Conservation (phyloP, 2,113 vertebrate species). For the Laticauda laticaudata region DNA sequence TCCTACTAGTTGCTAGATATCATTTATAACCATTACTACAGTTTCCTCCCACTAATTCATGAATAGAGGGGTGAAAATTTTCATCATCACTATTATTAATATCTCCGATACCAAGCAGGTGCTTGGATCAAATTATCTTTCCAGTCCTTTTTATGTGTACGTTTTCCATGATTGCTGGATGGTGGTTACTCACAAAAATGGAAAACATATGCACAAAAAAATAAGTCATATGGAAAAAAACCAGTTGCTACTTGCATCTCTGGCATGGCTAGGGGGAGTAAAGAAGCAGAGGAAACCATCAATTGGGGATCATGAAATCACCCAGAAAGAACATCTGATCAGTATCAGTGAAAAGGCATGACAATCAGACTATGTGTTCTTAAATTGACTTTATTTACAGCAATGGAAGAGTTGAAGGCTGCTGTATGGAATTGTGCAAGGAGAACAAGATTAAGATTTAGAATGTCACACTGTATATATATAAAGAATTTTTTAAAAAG, state of each 20-base stretch:
- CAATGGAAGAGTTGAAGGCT: not conserved
- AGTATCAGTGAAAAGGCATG: not conserved
- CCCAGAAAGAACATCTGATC: not conserved
- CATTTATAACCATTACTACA: not conserved
- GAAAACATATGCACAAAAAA: not conserved
- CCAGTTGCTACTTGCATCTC: not conserved
- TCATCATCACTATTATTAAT: not conserved
- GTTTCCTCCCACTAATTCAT: not conserved
- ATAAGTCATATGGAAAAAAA: not conserved
- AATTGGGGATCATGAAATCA: not conserved
- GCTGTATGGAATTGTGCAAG: not conserved
- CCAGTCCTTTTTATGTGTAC: not conserved
- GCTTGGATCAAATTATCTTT: not conserved
- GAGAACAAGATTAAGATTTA: not conserved
- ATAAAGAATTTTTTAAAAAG: not conserved
- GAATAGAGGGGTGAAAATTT: not conserved
- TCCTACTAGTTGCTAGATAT: not conserved
- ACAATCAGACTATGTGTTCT: not conserved
- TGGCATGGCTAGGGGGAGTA: not conserved
- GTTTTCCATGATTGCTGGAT: not conserved
- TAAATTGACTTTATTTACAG: not conserved
- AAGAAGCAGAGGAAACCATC: not conserved
- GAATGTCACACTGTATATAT: not conserved
- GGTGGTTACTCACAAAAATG: not conserved
- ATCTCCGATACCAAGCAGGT: not conserved